These are phyloP conservation scores for Chesias legatella DNA, from an alignment of 2,888 invertebrate species.

Conservation along the genomic window DNA sequence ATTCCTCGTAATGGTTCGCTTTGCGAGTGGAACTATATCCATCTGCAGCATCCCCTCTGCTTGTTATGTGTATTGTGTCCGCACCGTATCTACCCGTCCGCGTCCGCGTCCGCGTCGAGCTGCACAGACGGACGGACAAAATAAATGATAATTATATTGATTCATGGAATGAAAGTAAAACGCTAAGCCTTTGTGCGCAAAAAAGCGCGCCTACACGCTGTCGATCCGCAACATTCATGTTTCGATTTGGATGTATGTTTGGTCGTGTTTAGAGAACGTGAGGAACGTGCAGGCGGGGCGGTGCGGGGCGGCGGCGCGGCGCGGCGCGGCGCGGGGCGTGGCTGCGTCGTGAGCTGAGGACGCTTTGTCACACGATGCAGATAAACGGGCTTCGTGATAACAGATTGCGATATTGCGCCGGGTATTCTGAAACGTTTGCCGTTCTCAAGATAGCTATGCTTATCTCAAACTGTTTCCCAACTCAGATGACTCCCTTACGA, in stretches of 20 bases:
- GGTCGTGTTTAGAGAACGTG: conserved; percentile 22
- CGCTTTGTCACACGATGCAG: conserved; percentile 5
- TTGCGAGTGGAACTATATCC: too few species aligned
- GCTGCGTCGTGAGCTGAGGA: neutral
- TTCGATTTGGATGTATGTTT: conserved; percentile 17
- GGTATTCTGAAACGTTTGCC: too few species aligned
- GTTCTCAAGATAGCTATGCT: too few species aligned
- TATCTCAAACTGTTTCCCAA: too few species aligned
- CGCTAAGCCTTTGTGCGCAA: conserved; percentile 9
- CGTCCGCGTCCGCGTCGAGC: conserved; percentile 8
- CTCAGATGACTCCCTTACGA: too few species aligned
- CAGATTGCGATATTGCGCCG: conserved; percentile 3
- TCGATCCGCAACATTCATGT: conserved; percentile 26
- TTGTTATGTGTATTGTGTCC: too few species aligned
- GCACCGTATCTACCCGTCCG: too few species aligned
- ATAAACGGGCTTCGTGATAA: conserved; percentile 7
- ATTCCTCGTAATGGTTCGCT: too few species aligned
- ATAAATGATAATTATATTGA: conserved; percentile 38
- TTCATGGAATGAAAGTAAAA: conserved; percentile 29
- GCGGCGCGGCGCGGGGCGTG: too few species aligned
- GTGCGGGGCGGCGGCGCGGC: neutral
- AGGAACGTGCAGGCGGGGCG: conserved; percentile 13
- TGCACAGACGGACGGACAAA: conserved; percentile 25
- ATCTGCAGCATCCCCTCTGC: too few species aligned
- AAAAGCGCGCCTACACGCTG: conserved; percentile 22